These are phyloP conservation scores for Gymnogyps californianus DNA, from an alignment of 2,113 vertebrate genomes.

Conservation along the genomic window DNA sequence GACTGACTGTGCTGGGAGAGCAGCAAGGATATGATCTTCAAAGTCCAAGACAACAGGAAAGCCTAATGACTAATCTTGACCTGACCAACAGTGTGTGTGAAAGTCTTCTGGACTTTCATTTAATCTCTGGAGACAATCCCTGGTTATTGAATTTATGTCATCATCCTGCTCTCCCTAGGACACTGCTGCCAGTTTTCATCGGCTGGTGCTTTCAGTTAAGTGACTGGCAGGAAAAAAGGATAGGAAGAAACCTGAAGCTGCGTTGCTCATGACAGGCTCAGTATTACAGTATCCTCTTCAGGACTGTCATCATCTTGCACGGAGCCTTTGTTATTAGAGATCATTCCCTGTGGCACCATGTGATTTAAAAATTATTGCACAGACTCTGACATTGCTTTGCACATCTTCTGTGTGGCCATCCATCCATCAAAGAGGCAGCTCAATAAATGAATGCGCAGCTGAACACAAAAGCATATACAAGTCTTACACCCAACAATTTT, in stretches of 20 bases:
- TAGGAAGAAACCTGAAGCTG: not conserved
- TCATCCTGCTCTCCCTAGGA: not conserved
- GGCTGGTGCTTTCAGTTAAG: not conserved
- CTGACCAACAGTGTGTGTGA: not conserved
- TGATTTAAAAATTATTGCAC: slow-evolving; percentile 28
- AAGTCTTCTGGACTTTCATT: not conserved
- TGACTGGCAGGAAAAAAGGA: not conserved
- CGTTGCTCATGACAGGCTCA: not conserved
- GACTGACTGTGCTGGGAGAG: not conserved
- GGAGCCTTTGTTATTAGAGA: not conserved
- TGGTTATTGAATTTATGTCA: not conserved
- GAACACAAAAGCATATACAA: not conserved
- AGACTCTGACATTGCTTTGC: not conserved
- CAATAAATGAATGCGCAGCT: not conserved
- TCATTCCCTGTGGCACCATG: not conserved
- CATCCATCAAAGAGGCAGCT: not conserved
- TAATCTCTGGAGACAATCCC: not conserved
- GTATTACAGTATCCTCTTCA: not conserved
- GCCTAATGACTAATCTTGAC: not conserved
- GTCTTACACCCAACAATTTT: not conserved
- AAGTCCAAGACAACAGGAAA: not conserved
- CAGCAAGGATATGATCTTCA: not conserved
- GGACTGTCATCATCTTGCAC: not conserved
- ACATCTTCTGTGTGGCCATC: not conserved
- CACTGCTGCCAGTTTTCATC: not conserved